Evolutionary conservation across 1,140 invertebrate genomes (phyloP), one percentile per base, ranked within the genome.

Genomic region (Anastrepha ludens): DNA sequence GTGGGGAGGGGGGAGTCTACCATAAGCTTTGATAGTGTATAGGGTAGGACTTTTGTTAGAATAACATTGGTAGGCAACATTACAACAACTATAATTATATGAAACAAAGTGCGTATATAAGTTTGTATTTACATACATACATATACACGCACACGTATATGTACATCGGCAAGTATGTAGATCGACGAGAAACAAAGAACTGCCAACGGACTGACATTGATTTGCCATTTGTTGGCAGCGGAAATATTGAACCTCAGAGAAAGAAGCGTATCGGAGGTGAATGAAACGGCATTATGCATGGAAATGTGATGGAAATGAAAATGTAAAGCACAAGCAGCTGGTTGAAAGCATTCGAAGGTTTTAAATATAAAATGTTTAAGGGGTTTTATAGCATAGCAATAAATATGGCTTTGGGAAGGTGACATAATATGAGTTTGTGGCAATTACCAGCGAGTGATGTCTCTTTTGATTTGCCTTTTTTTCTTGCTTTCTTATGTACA

Each of bases 31-130:
- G 44, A 60, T 60, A 44, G 17, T 39, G 55, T 58, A 58, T 67
- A 47, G n/a, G 41, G 64, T 70, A 39, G 41, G 15, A 85, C 29
- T 85, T 87, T 87, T 62, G 29, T 87, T 81, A 64, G 47, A 85
- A 74, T 74, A 74, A 47, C 44, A 7, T 70, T 47, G 44, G n/a
- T 11, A 65, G 29, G n/a, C 44, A 88, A 44, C 47, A 60, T 78
- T 67, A 44, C 41, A 81, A 85, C 15, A 29, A 29, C 29, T 85
- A 85, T 65, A 86, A 86, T 60, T 62, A 60, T 47, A 29, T 20
- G 39, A 87, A 85, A 60, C 15, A 1, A 87, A 85, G 50, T 15
- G 41, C 17, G 70, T 64, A 41, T 59, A 86, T 44, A 29, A 47
- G 47, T 20, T 81, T 55, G 47, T 55, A 55, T 81, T 20, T 55